Conservation (phyloP, 2,888 invertebrate genomes). For the Acleris emargana region DNA sequence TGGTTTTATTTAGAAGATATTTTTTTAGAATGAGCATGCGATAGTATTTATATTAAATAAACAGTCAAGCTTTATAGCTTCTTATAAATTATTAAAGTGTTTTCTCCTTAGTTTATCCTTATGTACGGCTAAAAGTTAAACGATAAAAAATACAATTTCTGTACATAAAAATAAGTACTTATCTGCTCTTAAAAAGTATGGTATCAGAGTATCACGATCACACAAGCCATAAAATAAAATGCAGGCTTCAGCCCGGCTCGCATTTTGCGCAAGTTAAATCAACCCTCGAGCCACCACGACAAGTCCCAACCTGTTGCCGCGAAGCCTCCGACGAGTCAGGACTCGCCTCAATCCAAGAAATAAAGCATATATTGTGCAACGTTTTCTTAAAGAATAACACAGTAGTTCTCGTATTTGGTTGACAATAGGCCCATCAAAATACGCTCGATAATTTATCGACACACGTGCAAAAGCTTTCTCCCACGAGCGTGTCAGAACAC, state of each 20-base stretch:
- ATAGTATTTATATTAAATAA: too few species aligned
- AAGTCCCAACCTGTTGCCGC: conserved; percentile 67
- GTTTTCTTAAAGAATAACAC: conserved; percentile 31
- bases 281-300: conserved; percentile 46
- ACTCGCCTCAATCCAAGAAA: conserved; percentile 51
- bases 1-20: too few species aligned
- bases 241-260: conserved; percentile 1
- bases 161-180: too few species aligned
- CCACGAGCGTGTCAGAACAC: conserved; percentile 29
- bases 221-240: neutral
- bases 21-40: too few species aligned
- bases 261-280: conserved; percentile 38
- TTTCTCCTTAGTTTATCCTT: too few species aligned
- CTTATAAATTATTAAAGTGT: too few species aligned
- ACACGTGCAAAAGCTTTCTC: conserved; percentile 40
- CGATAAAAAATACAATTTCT: too few species aligned
- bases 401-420: conserved; percentile 32
- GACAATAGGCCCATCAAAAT: conserved; percentile 38
- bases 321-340: conserved; percentile 52
- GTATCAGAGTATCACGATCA: neutral
- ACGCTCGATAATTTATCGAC: conserved; percentile 35
- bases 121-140: too few species aligned
- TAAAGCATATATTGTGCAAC: conserved; percentile 39
- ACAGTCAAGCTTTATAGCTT: too few species aligned
- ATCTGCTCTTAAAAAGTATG: too few species aligned